These are phyloP conservation scores for Brachyistius frenatus DNA, from an alignment of 2,113 vertebrate species.

Conservation along the genomic window DNA sequence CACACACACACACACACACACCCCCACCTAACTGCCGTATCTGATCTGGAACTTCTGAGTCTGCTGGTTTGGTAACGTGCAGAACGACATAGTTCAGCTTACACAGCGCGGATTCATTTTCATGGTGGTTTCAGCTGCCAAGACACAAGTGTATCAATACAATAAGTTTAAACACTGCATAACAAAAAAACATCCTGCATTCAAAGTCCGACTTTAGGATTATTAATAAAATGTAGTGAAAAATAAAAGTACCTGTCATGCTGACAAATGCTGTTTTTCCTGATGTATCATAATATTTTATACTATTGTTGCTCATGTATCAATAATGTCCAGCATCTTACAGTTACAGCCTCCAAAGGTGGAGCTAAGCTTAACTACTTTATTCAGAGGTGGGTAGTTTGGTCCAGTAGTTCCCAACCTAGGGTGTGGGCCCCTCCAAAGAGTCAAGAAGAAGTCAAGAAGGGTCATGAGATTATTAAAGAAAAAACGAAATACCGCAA, in stretches of 20 bases:
- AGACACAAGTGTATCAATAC: not conserved
- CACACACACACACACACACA: no score
- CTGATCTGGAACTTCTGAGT: slow-evolving; percentile 71
- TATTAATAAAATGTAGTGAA: not conserved
- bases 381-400: no score
- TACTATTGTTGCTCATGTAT: not conserved
- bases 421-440: no score
- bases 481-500: no score
- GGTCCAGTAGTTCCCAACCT: no score
- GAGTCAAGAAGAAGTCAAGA: no score
- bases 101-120: slow-evolving; percentile 21
- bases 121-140: not conserved
- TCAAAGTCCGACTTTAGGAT: not conserved
- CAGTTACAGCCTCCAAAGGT: no score
- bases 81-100: slow-evolving; percentile 29
- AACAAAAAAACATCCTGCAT: not conserved
- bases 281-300: not conserved
- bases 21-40: slow-evolving; percentile 36
- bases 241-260: not conserved
- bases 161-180: not conserved
- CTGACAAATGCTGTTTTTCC: not conserved
- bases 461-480: no score
- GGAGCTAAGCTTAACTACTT: no score
- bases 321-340: not conserved
- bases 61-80: slow-evolving; percentile 56